These are phyloP conservation scores for Ladona fulva DNA, from an alignment of 1,140 invertebrate species.

Conservation along the genomic window DNA sequence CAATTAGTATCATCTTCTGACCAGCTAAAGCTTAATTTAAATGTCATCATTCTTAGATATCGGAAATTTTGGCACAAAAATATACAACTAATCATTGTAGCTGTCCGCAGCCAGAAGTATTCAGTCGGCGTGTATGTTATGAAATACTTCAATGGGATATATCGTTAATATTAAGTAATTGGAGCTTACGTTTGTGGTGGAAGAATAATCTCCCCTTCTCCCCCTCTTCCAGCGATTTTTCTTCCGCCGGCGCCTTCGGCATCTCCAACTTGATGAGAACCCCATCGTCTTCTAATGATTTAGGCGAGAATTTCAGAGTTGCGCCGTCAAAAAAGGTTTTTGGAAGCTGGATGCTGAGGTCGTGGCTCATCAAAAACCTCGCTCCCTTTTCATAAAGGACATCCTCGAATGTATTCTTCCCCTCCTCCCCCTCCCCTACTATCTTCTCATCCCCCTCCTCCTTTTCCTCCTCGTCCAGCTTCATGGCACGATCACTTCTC, in stretches of 20 bases:
- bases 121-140: too few species aligned
- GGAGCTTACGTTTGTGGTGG: neutral
- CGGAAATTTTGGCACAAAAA: too few species aligned
- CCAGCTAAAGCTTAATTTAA: too few species aligned
- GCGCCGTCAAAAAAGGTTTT: slow-evolving; percentile 59
- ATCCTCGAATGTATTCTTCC: slow-evolving; percentile 48
- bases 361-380: slow-evolving; percentile 64
- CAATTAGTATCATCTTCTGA: too few species aligned
- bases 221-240: neutral
- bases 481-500: neutral
- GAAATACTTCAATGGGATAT: too few species aligned
- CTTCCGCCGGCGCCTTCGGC: neutral
- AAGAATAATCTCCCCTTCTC: neutral
- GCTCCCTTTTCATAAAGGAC: slow-evolving; percentile 56
- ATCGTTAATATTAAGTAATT: neutral
- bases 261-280: slow-evolving; percentile 27
- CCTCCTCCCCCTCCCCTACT: neutral
- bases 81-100: too few species aligned
- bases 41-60: too few species aligned
- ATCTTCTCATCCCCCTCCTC: neutral
- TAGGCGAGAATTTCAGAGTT: slow-evolving; percentile 58
- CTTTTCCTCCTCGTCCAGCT: neutral
- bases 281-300: slow-evolving; percentile 51
- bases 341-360: slow-evolving; percentile 59
- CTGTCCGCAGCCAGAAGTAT: too few species aligned